phyloP scores from a whole-genome alignment of 2,888 invertebrate species.

The Deroplatys truncata region DNA sequence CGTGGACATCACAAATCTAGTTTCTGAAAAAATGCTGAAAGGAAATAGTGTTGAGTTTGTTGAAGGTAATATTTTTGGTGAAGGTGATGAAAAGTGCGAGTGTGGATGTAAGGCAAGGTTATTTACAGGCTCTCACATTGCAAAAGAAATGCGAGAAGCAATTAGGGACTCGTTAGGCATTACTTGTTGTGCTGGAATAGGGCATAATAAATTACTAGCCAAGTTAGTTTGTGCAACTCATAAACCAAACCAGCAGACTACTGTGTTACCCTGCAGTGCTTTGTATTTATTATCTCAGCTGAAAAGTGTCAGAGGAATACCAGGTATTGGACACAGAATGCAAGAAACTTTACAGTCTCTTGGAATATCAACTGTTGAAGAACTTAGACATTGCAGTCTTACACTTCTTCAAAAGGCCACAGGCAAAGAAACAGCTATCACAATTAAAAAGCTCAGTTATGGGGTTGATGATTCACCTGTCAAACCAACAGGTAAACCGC shows the following conservation, averaged over 20 bases:
- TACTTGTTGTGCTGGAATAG: constrained; percentile 77
- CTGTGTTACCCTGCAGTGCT: constrained; percentile 66
- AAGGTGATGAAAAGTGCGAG: constrained; percentile 37
- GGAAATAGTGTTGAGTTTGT: constrained; percentile 31
- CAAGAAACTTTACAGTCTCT: constrained; percentile 60
- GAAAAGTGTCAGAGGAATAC: constrained; percentile 58
- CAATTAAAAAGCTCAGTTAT: constrained; percentile 45
- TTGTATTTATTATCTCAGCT: constrained; percentile 62
- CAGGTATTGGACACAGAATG: constrained; percentile 73
- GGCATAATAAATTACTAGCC: constrained; percentile 78
- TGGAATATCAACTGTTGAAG: constrained; percentile 61
- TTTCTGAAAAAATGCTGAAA: constrained; percentile 37
- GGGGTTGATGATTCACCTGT: constrained; percentile 73
- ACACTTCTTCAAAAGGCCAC: constrained; percentile 50
- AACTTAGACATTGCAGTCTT: constrained; percentile 47
- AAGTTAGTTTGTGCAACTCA: constrained; percentile 59
- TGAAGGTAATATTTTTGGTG: constrained; percentile 25
- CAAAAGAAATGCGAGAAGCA: constrained; percentile 68
- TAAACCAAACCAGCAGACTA: constrained; percentile 81
- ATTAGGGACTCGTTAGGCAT: constrained; percentile 65
- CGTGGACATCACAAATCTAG: constrained; percentile 70
- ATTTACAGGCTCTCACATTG: constrained; percentile 64
- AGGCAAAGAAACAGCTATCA: constrained; percentile 23
- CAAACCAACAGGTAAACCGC: constrained; percentile 70
- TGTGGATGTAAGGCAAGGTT: constrained; percentile 29